Base-by-base conservation (phyloP, 2,888 invertebrate species). In the Biston stratarius region DNA sequence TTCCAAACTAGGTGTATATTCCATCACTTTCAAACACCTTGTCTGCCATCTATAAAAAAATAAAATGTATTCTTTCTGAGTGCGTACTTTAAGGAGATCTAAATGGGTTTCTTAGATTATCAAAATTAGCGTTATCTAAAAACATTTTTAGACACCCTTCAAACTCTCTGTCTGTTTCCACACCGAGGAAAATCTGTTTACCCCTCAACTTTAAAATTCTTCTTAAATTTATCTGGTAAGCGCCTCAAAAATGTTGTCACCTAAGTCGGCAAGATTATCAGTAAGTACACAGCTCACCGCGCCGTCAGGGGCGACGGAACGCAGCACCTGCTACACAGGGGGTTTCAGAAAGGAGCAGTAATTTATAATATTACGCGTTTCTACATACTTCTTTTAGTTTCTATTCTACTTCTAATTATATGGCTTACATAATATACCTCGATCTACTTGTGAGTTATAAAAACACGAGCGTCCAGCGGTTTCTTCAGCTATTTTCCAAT, bases 241-340 rank as follows among this genome's bases (percentile, higher is more conserved):
- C 42, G 45, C 44, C 45, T 53, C 52, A 56, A 67, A 63, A 62
- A 55, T 38, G 59, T 49, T 36, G 64, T 64, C 64, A 60, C 11
- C 59, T 55, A 42, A 55, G 55, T 42, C 12, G 40, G 24, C 12
- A 11, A 55, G 55, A 55, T 66, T 61, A 61, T 58, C 52, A 48
- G 56, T 15, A 15, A 51, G 61, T 53, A 61, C 64, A 60, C 66
- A 67, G 69, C 53, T 83, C 80, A 83, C 77, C 71, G 63, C 69
- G 76, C 83, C 83, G 83, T 83, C 83, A 83, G 76, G 69, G 60
- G 52, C 59, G 24, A 14, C n/a, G 24, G 52, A 36, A 24, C 24
- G 24, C 3, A 34, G n/a, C 11, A 14, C n/a, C 15, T 11, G n/a
- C 42, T 44, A 12, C 24, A 42, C 42, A 55, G 55, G 24, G 55